Evolutionary conservation across 2,888 invertebrate species (phyloP), one percentile per base, ranked within the genome.

Genomic region (Ichneumoninae sp.): DNA sequence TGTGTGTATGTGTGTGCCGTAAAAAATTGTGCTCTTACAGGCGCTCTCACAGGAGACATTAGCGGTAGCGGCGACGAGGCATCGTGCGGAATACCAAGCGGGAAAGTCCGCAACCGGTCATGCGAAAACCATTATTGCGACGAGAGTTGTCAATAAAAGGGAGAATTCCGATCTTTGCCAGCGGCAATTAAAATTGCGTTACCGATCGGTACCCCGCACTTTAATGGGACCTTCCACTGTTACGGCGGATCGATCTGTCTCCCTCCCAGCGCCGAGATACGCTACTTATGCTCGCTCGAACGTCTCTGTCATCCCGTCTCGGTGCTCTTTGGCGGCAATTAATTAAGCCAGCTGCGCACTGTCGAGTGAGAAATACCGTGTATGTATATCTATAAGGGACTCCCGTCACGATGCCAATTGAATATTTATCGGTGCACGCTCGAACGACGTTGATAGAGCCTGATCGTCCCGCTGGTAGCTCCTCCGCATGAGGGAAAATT

Each of bases 321-420:
- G 30, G 13, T 52, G 40, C 47, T 44, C 81, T 81, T 81, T 81
- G 36, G 68, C 69, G 74, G 75, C 81, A 76, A 81, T 81, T 81
- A 81, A 81, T 81, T 81, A 81, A 81, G 63, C 69, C 81, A 83
- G 82, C 78, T 77, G 82, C 60, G 78, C 71, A 22, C 75, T 70
- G 75, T 81, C 69, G 63, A 75, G 70, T 65, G 63, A 81, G 69
- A 75, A 81, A 77, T 69, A 68, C 47, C 65, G 52, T 65, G 26
- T 60, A 5, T 44, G 16, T 74, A 50, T 30, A 65, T 33, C 13
- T 85, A 88, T 88, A 89, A 89, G 88, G 85, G 77, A 83, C 86
- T 87, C 87, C 88, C 89, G 89, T 90, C 90, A 89, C 90, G 90
- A 90, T 83, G 83, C 85, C 86, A 87, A 90, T 91, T 90, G 91